Evolutionary conservation across 2,888 invertebrate species (phyloP).

Genomic region (Danaus chrysippus): DNA sequence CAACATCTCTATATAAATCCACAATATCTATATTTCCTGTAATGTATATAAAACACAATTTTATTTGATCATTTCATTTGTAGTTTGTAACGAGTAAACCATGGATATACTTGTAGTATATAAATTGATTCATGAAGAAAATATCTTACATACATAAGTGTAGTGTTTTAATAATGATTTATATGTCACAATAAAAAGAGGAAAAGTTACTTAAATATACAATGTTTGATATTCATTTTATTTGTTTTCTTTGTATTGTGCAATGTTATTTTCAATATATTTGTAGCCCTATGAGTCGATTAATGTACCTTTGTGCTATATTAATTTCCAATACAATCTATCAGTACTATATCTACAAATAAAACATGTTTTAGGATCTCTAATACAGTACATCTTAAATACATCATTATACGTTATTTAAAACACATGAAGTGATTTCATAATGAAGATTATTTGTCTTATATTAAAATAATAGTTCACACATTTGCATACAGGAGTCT

Average conservation of each 20-base stretch:
- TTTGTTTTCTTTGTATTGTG: neutral
- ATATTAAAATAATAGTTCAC: too few relatives aligned
- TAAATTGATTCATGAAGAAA: too few relatives aligned
- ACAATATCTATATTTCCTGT: too few relatives aligned
- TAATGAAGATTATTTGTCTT: too few relatives aligned
- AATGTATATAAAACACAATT: too few relatives aligned
- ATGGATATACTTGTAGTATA: too few relatives aligned
- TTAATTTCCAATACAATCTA: conserved; percentile 1
- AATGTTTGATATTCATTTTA: neutral
- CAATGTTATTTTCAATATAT: neutral
- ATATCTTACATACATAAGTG: too few relatives aligned
- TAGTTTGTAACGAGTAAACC: too few relatives aligned
- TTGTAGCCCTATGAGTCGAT: neutral
- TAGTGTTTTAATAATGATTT: neutral
- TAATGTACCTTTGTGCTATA: conserved; percentile 5
- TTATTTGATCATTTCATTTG: too few relatives aligned
- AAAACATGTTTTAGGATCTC: neutral
- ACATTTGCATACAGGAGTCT: neutral
- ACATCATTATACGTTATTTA: too few relatives aligned
- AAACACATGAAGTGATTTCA: too few relatives aligned
- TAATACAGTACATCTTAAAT: neutral
- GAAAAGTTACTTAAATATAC: conserved; percentile 1
- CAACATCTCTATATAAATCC: too few relatives aligned
- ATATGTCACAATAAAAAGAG: neutral
- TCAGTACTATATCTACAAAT: neutral